phyloP scores from a whole-genome alignment of 2,797 vertebrate species.

The Sciurus carolinensis region DNA sequence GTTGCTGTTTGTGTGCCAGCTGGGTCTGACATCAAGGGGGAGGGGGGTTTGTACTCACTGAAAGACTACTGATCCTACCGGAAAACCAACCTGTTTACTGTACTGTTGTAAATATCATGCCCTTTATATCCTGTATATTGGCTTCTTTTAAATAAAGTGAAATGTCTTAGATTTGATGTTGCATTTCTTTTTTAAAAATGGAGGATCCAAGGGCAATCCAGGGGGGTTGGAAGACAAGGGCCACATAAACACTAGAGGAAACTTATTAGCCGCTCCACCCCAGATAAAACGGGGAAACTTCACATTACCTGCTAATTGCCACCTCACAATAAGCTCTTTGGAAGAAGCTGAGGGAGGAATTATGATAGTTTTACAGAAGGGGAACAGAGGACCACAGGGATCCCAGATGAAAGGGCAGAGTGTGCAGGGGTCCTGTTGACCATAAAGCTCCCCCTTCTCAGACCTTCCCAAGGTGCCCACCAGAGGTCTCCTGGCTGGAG shows the following conservation, averaged over 20 bases:
- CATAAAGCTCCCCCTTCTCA: not conserved
- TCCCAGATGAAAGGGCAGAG: not conserved
- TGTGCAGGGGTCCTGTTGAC: not conserved
- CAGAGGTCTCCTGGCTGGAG: not conserved
- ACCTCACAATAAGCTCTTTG: not conserved
- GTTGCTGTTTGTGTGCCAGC: conserved; percentile 72
- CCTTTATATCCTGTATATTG: conserved; percentile 92
- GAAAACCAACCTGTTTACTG: conserved; percentile 87
- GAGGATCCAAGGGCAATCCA: not conserved
- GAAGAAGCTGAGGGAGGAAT: not conserved
- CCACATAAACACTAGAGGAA: not conserved
- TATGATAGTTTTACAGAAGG: not conserved
- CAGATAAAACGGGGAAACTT: not conserved
- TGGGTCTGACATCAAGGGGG: conserved; percentile 73
- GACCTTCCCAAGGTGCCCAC: not conserved
- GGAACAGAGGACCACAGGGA: not conserved
- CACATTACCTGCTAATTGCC: not conserved
- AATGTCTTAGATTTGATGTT: conserved; percentile 81
- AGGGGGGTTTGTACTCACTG: conserved; percentile 83
- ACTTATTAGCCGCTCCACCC: not conserved
- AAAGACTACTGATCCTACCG: conserved; percentile 87
- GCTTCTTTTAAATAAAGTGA: conserved; percentile 88
- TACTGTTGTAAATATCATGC: conserved; percentile 90
- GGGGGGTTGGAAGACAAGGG: not conserved
- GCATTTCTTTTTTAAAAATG: not conserved